Evolutionary conservation across 2,113 vertebrate species (phyloP), one percentile per base, ranked within the genome.

Genomic region (Eurystomus gularis): DNA sequence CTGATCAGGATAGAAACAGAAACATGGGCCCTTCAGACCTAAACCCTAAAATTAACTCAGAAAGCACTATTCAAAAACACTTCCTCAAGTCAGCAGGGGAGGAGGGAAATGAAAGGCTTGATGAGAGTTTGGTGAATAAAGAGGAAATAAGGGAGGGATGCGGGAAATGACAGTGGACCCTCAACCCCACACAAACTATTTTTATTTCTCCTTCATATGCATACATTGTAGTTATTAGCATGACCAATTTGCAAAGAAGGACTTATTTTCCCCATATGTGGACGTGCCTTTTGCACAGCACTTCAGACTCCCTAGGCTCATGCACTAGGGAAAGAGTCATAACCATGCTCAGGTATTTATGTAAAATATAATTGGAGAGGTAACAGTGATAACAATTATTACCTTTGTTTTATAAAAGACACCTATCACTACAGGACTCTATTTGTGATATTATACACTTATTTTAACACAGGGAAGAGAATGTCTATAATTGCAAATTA

Each of bases 21-120:
- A 96, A 84, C 69, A 54, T 3, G 24, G 90, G 92, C 11, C 21
- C 3, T 85, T 96, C 73, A 25, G n/a, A 93, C 29, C 40, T 94
- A 96, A 92, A 89, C 72, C 69, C 94, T 94, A 95, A 96, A 95
- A 95, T 95, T 94, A 96, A 84, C 91, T 92, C 94, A 82, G 86
- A 89, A 80, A 84, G 31, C 17, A 82, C 88, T 49, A 96, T 94
- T 96, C 88, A 96, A 82, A 97, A 92, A 88, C 90, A 91, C 37
- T 97, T 97, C 96, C 96, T 96, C 49, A 72, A 93, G 85, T 58
- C 95, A 96, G 94, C 90, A 90, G 90, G 92, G 72, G 83, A 86
- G 42, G 24, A 92, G 28, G 19, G 65, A 84, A 96, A 57, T 93
- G 83, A 96, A 96, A 95, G 44, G 2, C 91, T 91, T 87, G 92